Base-by-base conservation (phyloP, 2,797 vertebrate genomes). In the Tragelaphus eurycerus region DNA sequence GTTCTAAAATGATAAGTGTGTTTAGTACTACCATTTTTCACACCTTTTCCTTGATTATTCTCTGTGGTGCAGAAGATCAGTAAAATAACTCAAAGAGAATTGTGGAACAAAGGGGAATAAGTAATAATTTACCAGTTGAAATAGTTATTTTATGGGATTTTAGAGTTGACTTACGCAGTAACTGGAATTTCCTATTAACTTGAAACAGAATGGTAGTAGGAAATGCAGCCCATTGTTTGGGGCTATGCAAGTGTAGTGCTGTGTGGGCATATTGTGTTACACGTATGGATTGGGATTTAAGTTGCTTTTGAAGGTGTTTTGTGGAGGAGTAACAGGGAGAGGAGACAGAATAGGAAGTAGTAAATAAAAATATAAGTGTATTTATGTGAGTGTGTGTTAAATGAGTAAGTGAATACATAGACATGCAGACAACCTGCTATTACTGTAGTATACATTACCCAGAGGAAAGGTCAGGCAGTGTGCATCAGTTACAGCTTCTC, bases 21-120 rank as follows among this genome's bases (percentile, higher is more conserved):
- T 97, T 86, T 86, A 64, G n/a, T 89, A 82, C 90, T 86, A 89
- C n/a, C 31, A 43, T 76, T 74, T 84, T 79, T 93, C 15, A 74
- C 3, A 71, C 62, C 27, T 74, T 86, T 92, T 93, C 23, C 25
- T 86, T 95, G 34, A 86, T 67, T 79, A 81, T 87, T 92, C 31
- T 55, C 34, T 82, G 1, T 84, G 34, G 7, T 88, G 19, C 34
- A 31, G 46, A 79, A 95, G 52, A 85, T 31, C 48, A 91, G 0
- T 95, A 71, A 93, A 67, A 48, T 62, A 76, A 83, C 34, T 95
- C 48, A 67, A 19, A 90, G 60, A 81, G 71, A 96, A 74, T 84
- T 29, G 11, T 93, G 43, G 21, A 55, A 4, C 31, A 89, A 34
- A 81, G 23, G 12, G 85, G 23, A 23, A 84, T 89, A 79, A 90